A percentile compares a stretch with the other conserved stretches of the same genome.
Conservation (phyloP, 2,113 vertebrate genomes). For the Heterotis niloticus region DNA sequence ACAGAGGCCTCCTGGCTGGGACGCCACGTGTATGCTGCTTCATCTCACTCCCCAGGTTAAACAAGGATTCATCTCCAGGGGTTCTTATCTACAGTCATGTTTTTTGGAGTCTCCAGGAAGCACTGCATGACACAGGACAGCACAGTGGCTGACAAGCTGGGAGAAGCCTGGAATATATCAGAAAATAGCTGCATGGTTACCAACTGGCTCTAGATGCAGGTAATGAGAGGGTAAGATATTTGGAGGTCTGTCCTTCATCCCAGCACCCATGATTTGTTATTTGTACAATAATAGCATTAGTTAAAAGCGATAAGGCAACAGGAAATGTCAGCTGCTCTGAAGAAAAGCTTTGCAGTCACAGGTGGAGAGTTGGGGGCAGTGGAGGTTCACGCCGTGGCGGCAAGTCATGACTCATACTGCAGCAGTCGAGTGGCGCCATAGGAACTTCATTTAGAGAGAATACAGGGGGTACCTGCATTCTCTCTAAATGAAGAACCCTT, state of each 20-base stretch:
- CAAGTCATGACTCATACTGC: neutral
- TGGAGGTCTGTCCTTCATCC: neutral
- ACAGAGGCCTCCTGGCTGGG: too few species aligned
- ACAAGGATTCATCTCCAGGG: too few species aligned
- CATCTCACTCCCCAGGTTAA: too few species aligned
- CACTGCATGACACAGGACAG: too few species aligned
- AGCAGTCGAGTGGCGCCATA: too few species aligned
- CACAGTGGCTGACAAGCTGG: neutral
- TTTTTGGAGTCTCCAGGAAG: too few species aligned
- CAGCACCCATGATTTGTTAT: neutral
- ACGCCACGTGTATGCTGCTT: too few species aligned
- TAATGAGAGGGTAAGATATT: neutral
- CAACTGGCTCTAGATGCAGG: neutral
- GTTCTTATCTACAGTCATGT: too few species aligned
- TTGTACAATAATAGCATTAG: conserved; percentile 4
- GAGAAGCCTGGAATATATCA: neutral
- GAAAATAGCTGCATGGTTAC: neutral
- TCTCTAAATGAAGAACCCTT: neutral
- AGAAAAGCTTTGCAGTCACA: neutral
- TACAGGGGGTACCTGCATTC: neutral
- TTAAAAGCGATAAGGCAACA: neutral
- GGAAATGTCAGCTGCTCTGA: neutral
- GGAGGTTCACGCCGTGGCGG: neutral
- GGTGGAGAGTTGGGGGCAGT: neutral
- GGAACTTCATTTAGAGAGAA: neutral